Conservation (phyloP, 2,797 vertebrate species). For the Strix occidentalis region DNA sequence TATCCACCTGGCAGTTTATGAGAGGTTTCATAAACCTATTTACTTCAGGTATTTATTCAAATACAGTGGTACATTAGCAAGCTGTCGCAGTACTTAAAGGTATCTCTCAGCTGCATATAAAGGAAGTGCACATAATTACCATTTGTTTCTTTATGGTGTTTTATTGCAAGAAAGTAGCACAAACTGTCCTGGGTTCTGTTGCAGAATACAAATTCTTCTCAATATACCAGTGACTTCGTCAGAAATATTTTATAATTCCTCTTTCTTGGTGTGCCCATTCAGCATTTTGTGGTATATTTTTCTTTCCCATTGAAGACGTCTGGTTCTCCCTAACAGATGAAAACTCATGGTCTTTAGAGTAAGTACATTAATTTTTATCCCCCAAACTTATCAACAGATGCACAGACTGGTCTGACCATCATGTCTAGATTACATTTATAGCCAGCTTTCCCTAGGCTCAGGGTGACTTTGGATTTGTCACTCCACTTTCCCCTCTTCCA, state of each 20-base stretch:
- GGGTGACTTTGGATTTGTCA: neutral
- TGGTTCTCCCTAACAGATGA: neutral
- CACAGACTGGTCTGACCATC: neutral
- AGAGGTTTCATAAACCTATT: slow-evolving; percentile 43
- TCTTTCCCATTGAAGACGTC: neutral
- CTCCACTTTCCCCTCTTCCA: neutral
- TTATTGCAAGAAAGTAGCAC: neutral
- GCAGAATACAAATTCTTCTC: neutral
- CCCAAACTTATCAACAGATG: neutral
- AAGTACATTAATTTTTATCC: neutral
- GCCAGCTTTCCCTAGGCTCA: neutral
- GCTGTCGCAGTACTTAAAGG: slow-evolving; percentile 53
- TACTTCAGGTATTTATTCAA: slow-evolving; percentile 61
- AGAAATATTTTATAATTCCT: neutral
- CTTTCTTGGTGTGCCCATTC: neutral
- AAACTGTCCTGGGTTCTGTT: neutral
- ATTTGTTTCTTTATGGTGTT: slow-evolving; percentile 41
- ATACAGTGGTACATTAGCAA: slow-evolving; percentile 58
- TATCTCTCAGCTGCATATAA: slow-evolving; percentile 31
- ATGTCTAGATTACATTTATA: neutral
- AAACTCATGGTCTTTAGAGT: neutral
- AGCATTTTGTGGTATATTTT: neutral
- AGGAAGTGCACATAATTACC: slow-evolving; percentile 25
- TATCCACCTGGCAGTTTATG: slow-evolving; percentile 44
- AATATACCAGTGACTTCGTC: neutral